Evolutionary conservation across 2,888 invertebrate species (phyloP).

Genomic region (Deroplatys truncata): DNA sequence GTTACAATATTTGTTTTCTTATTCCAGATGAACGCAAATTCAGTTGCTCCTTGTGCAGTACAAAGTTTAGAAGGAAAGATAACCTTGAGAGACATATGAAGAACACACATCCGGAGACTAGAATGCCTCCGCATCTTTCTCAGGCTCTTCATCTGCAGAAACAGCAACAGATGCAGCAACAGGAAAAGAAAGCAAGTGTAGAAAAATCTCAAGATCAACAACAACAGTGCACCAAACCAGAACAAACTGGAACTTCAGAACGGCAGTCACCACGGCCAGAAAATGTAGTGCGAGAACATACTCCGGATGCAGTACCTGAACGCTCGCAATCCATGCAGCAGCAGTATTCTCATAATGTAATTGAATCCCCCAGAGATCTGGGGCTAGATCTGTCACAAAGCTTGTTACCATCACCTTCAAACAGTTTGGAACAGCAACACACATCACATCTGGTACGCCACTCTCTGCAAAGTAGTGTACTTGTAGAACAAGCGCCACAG

Average conservation of each 20-base stretch:
- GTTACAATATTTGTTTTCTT: background rate
- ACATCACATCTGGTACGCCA: background rate
- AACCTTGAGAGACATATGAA: slow-evolving; percentile 72
- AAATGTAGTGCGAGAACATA: background rate
- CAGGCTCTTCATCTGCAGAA: background rate
- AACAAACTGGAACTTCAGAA: background rate
- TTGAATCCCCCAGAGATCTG: background rate
- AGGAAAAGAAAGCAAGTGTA: background rate
- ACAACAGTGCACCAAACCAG: background rate
- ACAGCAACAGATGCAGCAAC: background rate
- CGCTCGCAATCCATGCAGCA: background rate
- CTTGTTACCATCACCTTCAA: background rate
- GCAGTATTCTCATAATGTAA: background rate
- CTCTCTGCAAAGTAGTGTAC: background rate
- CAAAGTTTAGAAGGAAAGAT: slow-evolving; percentile 70
- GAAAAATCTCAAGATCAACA: background rate
- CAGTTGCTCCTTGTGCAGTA: slow-evolving; percentile 65
- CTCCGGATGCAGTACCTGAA: background rate
- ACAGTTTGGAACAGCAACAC: background rate
- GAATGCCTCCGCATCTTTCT: background rate
- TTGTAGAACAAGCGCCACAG: background rate
- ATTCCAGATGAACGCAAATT: slow-evolving; percentile 62
- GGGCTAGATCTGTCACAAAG: background rate
- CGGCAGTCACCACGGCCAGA: background rate
- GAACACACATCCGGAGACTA: slow-evolving; percentile 62